Evolutionary conservation across 2,888 invertebrate species (phyloP).

Genomic region (Stenurella melanura): DNA sequence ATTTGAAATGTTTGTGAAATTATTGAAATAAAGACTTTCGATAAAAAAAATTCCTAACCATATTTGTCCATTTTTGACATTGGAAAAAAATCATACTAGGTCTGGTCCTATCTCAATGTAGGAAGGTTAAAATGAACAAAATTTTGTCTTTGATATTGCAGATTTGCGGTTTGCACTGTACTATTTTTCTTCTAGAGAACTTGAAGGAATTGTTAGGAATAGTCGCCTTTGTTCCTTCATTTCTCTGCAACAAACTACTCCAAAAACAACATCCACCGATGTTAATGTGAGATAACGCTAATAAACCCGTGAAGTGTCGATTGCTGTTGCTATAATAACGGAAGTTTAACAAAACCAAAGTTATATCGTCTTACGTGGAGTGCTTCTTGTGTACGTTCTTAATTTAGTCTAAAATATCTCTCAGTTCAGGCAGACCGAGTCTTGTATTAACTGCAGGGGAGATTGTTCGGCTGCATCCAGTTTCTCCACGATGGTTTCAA

Average conservation of each 20-base stretch:
- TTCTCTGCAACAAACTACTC: background rate
- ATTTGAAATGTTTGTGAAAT: no score
- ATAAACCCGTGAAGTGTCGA: slow-evolving; percentile 18
- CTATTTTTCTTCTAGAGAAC: no score
- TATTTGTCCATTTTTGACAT: no score
- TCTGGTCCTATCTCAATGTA: no score
- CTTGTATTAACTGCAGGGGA: slow-evolving; percentile 19
- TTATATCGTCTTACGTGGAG: background rate
- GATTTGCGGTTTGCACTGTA: no score
- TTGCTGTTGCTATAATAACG: slow-evolving; percentile 21
- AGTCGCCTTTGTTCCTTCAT: no score
- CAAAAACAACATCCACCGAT: background rate
- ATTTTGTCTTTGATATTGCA: no score
- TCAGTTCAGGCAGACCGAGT: slow-evolving; percentile 21
- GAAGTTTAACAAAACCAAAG: slow-evolving; percentile 17
- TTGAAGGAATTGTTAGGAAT: no score
- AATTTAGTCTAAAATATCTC: slow-evolving; percentile 14
- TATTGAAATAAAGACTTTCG: no score
- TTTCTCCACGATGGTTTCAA: slow-evolving; percentile 3
- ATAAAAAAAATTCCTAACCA: no score
- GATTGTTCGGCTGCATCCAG: slow-evolving; percentile 32
- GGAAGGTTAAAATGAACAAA: no score
- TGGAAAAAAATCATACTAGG: no score
- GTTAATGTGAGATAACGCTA: background rate
- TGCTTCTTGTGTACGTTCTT: slow-evolving; percentile 5